A percentile compares a stretch with the other conserved stretches of the same genome.
Conservation (phyloP, 2,888 invertebrate genomes). For the Morpho deidamia region DNA sequence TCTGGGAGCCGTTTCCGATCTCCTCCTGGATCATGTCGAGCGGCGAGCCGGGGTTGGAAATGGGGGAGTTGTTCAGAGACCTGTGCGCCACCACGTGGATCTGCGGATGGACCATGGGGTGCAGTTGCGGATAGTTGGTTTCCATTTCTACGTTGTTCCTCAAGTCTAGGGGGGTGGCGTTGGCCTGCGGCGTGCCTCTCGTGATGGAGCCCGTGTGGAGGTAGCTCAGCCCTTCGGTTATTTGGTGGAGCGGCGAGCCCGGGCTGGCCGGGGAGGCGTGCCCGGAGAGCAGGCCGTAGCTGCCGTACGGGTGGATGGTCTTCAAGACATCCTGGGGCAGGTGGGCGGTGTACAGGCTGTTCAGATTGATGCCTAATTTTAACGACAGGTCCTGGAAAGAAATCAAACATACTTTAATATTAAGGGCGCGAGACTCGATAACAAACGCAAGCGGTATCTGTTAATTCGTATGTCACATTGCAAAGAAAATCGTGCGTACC, state of each 20-base stretch:
- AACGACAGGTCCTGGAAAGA: constrained; percentile 63
- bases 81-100: constrained; percentile 69
- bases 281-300: constrained; percentile 40
- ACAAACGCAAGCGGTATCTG: not conserved
- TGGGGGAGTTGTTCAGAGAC: constrained; percentile 80
- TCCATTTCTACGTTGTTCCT: constrained; percentile 76
- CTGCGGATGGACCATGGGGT: constrained; percentile 64
- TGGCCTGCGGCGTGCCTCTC: constrained; percentile 81
- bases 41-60: constrained; percentile 81
- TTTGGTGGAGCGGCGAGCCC: constrained; percentile 81
- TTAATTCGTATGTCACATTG: no score
- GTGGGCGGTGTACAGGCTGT: constrained; percentile 46
- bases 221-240: constrained; percentile 83
- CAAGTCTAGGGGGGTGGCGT: constrained; percentile 75
- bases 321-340: constrained; percentile 52
- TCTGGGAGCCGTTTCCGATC: constrained; percentile 73
- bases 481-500: not conserved
- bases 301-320: constrained; percentile 49
- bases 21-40: constrained; percentile 87
- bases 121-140: constrained; percentile 55
- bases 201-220: constrained; percentile 86
- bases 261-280: constrained; percentile 48
- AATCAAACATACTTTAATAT: no score
- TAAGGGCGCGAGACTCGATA: no score
- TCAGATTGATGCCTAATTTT: constrained; percentile 74